Conservation (phyloP, 2,797 vertebrate species). For the Rhinichthys osculus region DNA sequence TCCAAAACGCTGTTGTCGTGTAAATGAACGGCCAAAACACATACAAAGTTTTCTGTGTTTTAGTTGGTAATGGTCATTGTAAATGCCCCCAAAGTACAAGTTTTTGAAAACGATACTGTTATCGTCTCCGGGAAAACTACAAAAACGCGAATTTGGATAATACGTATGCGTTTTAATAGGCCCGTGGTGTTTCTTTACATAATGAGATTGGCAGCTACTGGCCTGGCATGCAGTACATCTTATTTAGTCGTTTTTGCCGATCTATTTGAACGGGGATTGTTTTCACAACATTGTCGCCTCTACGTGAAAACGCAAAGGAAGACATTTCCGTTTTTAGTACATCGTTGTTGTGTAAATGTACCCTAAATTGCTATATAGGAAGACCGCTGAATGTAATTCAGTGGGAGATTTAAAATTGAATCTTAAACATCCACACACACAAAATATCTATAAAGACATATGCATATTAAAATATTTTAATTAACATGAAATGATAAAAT, state of each 20-base stretch:
- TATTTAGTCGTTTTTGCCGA: too few species aligned
- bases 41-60: too few species aligned
- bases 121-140: not conserved
- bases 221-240: too few species aligned
- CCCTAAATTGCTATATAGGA: not conserved
- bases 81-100: not conserved
- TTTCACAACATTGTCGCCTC: not conserved
- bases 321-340: not conserved
- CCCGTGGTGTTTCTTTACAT: too few species aligned
- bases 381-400: not conserved
- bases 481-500: too few species aligned
- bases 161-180: too few species aligned
- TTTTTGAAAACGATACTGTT: not conserved
- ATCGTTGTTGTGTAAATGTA: not conserved
- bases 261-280: too few species aligned
- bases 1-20: too few species aligned
- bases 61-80: too few species aligned
- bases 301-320: not conserved
- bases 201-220: too few species aligned
- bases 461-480: too few species aligned
- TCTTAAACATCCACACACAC: not conserved
- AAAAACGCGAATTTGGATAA: too few species aligned
- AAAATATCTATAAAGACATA: not conserved
- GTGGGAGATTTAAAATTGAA: not conserved
- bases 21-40: not conserved